These are phyloP conservation scores for Notamacropus eugenii DNA, from an alignment of 2,797 vertebrate genomes.

Conservation along the genomic window DNA sequence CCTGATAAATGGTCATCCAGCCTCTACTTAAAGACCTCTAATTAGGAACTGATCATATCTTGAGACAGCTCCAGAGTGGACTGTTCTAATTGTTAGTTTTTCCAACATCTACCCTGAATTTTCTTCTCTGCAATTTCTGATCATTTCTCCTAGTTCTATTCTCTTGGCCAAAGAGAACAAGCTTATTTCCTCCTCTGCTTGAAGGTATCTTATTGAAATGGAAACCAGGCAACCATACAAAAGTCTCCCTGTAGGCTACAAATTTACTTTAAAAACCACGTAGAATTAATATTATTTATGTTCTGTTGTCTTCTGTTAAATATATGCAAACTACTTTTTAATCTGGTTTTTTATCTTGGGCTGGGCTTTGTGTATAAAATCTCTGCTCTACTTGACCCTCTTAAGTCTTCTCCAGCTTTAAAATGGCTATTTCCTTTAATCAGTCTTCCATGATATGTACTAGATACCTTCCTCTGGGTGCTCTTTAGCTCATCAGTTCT, in stretches of 20 bases:
- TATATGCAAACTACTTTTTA: not conserved
- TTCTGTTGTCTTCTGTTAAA: not conserved
- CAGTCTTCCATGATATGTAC: not conserved
- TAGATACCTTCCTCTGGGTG: not conserved
- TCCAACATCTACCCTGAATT: not conserved
- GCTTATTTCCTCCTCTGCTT: not conserved
- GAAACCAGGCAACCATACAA: not conserved
- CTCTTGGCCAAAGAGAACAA: not conserved
- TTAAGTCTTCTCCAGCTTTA: not conserved
- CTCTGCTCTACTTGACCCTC: not conserved
- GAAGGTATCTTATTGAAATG: not conserved
- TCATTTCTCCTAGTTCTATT: not conserved
- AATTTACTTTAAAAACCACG: not conserved
- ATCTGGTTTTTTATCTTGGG: not conserved
- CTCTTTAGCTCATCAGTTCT: not conserved
- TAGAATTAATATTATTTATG: no score
- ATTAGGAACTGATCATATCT: not conserved
- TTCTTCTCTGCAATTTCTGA: not conserved
- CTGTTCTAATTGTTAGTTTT: not conserved
- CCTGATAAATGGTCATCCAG: not conserved
- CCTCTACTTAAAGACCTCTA: not conserved
- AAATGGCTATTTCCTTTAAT: not conserved
- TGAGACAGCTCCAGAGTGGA: not conserved
- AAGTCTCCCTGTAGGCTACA: no score
- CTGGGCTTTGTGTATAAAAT: not conserved